Evolutionary conservation across 2,797 vertebrate genomes (phyloP).

Genomic region (Crenuchus spilurus): DNA sequence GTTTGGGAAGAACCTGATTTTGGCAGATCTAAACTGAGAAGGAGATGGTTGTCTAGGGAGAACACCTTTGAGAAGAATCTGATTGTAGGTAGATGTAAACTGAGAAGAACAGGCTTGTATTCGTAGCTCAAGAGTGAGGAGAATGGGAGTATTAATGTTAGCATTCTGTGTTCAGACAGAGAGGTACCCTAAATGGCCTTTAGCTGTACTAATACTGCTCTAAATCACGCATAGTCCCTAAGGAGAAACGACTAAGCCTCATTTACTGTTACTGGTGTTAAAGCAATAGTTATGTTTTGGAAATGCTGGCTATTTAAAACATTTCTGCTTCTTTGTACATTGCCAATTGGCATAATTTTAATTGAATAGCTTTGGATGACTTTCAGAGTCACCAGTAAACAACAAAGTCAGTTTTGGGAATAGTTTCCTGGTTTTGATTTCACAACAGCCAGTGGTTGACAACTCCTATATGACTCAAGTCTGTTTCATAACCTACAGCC

Average conservation of each 20-base stretch:
- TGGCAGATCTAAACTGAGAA: too few species aligned
- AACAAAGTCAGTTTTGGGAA: constrained; percentile 13
- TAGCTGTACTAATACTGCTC: neutral
- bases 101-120: too few species aligned
- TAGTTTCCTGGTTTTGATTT: constrained; percentile 30
- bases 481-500: constrained; percentile 40
- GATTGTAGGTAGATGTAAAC: too few species aligned
- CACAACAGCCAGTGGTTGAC: constrained; percentile 36
- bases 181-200: neutral
- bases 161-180: neutral
- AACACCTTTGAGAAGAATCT: too few species aligned
- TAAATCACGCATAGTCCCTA: neutral
- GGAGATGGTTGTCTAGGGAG: too few species aligned
- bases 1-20: too few species aligned
- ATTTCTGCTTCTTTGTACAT: neutral
- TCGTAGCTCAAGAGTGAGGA: too few species aligned
- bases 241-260: too few species aligned
- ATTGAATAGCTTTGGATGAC: neutral
- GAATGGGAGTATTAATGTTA: too few species aligned
- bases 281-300: neutral
- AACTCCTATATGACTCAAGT: constrained; percentile 40
- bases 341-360: neutral
- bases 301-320: neutral
- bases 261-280: neutral
- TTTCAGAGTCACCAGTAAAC: neutral